Conservation (phyloP, 2,797 vertebrate species). For the Myotis pilosus region DNA sequence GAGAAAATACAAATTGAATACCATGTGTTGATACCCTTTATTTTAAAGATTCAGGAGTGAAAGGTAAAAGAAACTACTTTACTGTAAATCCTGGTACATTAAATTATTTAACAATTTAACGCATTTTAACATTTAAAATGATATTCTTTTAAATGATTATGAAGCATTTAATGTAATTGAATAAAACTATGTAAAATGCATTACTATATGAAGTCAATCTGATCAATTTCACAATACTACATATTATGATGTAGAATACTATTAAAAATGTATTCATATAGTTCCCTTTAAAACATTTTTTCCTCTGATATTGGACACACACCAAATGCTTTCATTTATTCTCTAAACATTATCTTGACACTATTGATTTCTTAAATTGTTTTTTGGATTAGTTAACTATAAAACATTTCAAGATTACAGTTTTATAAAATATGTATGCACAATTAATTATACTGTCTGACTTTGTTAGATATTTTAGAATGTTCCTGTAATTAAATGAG, state of each 20-base stretch:
- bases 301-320: constrained; percentile 24
- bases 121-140: constrained; percentile 67
- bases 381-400: constrained; percentile 56
- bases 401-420: constrained; percentile 43
- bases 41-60: constrained; percentile 52
- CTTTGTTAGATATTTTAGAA: constrained; percentile 8
- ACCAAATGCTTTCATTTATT: constrained; percentile 40
- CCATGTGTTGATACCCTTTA: background rate
- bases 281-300: constrained; percentile 38
- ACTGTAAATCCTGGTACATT: constrained; percentile 65
- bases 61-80: constrained; percentile 71
- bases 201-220: constrained; percentile 51
- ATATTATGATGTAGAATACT: constrained; percentile 47
- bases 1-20: constrained; percentile 49
- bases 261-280: constrained; percentile 53
- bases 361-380: constrained; percentile 49
- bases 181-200: constrained; percentile 55
- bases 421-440: constrained; percentile 5
- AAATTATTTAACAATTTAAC: constrained; percentile 71
- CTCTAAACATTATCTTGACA: constrained; percentile 61
- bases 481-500: background rate
- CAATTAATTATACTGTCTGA: constrained; percentile 22
- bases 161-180: constrained; percentile 61
- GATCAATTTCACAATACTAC: constrained; percentile 58
- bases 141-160: constrained; percentile 65